Percentiles rank a stretch among this genome's conserved stretches.
phyloP scores from a whole-genome alignment of 2,113 vertebrate species.

The Pomatorhinus ruficollis region DNA sequence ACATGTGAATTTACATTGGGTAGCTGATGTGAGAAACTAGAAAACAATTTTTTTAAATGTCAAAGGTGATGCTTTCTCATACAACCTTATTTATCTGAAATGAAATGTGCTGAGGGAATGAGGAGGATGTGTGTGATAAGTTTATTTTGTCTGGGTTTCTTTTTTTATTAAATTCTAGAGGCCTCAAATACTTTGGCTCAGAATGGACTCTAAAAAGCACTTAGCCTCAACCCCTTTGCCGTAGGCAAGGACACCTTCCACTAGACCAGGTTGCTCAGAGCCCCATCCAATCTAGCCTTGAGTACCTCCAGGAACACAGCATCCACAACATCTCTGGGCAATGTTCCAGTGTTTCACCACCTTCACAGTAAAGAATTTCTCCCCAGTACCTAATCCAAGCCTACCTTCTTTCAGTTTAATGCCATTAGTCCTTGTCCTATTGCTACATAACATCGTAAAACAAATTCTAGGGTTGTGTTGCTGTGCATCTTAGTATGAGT shows the following conservation, averaged over 20 bases:
- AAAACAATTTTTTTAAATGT: not conserved
- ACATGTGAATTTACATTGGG: not conserved
- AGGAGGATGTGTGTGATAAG: accelerated
- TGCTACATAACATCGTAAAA: not conserved
- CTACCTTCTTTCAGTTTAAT: not conserved
- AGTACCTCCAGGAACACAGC: not conserved
- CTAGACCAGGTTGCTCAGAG: not conserved
- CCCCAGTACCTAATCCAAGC: not conserved
- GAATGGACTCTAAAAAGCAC: not conserved
- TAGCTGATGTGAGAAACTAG: not conserved
- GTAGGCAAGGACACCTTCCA: not conserved
- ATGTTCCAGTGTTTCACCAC: not conserved
- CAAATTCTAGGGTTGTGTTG: not conserved
- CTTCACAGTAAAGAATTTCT: not conserved
- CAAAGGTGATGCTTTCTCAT: not conserved
- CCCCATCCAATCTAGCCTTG: not conserved
- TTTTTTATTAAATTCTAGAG: not conserved
- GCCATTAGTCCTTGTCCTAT: not conserved
- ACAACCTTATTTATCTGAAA: not conserved
- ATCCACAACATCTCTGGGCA: not conserved
- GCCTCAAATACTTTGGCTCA: not conserved
- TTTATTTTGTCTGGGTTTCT: not conserved
- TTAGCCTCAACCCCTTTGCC: not conserved
- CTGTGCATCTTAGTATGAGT: not conserved
- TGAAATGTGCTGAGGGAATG: not conserved